Evolutionary conservation across 2,888 invertebrate species (phyloP).

Genomic region (Nezara viridula): DNA sequence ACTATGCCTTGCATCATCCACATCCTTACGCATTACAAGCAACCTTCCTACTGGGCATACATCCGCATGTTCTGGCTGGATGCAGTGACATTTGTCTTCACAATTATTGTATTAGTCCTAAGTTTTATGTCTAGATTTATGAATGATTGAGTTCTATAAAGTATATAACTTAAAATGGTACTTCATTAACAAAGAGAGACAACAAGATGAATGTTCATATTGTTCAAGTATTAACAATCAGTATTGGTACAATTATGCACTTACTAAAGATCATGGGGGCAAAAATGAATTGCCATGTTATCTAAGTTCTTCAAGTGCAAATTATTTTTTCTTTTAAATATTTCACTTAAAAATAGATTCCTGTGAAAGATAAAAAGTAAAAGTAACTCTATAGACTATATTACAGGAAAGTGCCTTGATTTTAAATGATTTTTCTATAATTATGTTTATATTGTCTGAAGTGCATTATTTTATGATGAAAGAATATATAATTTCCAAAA

Average conservation of each 20-base stretch:
- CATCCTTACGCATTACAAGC: slow-evolving; percentile 45
- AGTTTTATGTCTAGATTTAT: background rate
- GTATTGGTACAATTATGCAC: background rate
- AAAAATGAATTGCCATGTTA: too few relatives aligned
- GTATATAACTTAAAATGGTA: background rate
- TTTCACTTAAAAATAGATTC: too few relatives aligned
- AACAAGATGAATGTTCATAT: background rate
- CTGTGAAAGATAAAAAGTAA: too few relatives aligned
- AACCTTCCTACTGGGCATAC: slow-evolving; percentile 28
- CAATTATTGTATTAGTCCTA: background rate
- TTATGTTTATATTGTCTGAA: too few relatives aligned
- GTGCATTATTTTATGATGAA: too few relatives aligned
- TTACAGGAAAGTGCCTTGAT: too few relatives aligned
- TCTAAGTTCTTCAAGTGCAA: too few relatives aligned
- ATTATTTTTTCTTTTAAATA: background rate
- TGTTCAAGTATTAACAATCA: background rate
- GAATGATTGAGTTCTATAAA: background rate
- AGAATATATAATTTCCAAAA: too few relatives aligned
- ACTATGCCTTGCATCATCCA: slow-evolving; percentile 53
- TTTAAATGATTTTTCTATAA: too few relatives aligned
- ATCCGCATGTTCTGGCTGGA: slow-evolving; percentile 30
- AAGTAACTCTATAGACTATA: too few relatives aligned
- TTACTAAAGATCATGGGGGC: too few relatives aligned
- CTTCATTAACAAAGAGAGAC: background rate
- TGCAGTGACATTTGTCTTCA: background rate